phyloP scores from a whole-genome alignment of 2,797 vertebrate species.

The Danio albolineatus region DNA sequence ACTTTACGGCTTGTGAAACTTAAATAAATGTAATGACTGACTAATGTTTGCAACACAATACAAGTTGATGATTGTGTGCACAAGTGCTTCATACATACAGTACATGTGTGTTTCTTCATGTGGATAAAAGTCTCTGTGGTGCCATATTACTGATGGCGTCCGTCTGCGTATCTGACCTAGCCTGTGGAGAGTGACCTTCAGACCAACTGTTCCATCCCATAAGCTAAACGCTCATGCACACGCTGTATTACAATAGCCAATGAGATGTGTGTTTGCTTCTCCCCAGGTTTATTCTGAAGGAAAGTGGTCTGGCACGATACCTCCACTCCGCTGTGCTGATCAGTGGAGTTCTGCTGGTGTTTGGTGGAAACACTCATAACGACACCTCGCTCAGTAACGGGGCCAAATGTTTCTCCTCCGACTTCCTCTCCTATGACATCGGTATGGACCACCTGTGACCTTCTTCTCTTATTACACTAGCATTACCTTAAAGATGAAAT shows the following conservation, averaged over 20 bases:
- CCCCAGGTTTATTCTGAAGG: slow-evolving; percentile 85
- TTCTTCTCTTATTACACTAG: slow-evolving; percentile 26
- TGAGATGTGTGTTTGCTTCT: slow-evolving; percentile 44
- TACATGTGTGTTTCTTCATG: slow-evolving; percentile 29
- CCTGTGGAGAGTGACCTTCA: slow-evolving; percentile 65
- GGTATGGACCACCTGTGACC: slow-evolving; percentile 76
- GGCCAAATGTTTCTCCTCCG: slow-evolving; percentile 92
- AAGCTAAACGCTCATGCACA: slow-evolving; percentile 14
- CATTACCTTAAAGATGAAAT: slow-evolving; percentile 1
- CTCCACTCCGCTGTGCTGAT: slow-evolving; percentile 85
- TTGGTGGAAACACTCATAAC: slow-evolving; percentile 86
- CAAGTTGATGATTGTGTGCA: neutral
- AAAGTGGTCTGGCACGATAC: slow-evolving; percentile 85
- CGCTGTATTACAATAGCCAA: slow-evolving; percentile 20
- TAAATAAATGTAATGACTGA: neutral
- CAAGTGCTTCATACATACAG: slow-evolving; percentile 4
- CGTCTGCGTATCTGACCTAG: slow-evolving; percentile 59
- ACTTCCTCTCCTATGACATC: slow-evolving; percentile 92
- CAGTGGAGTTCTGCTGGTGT: slow-evolving; percentile 83
- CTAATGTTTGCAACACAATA: neutral
- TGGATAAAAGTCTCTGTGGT: slow-evolving; percentile 39
- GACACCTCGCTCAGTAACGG: slow-evolving; percentile 86
- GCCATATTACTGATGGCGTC: slow-evolving; percentile 61
- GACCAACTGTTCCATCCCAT: slow-evolving; percentile 68
- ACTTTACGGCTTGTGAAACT: no score